Evolutionary conservation across 2,888 invertebrate genomes (phyloP).

Genomic region (Tachystola acroxantha): DNA sequence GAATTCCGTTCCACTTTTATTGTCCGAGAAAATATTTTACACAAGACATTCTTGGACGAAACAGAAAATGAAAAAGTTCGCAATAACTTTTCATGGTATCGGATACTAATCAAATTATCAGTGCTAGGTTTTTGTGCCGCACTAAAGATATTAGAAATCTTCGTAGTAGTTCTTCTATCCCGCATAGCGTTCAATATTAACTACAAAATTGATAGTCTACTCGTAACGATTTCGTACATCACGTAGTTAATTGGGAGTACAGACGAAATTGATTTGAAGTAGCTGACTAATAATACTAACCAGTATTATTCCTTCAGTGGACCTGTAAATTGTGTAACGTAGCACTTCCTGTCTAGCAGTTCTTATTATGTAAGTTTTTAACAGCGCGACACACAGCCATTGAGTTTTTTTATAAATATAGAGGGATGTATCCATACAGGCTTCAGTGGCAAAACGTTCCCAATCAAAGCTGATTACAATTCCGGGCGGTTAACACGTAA

Average conservation of each 20-base stretch:
- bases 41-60: constrained; percentile 5
- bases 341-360: too few species aligned
- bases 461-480: constrained; percentile 50
- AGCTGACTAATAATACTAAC: too few species aligned
- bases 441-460: constrained; percentile 8
- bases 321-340: too few species aligned
- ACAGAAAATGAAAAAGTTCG: constrained; percentile 12
- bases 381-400: too few species aligned
- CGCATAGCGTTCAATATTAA: too few species aligned
- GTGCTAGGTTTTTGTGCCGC: constrained; percentile 8
- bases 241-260: background rate
- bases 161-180: too few species aligned
- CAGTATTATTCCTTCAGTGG: too few species aligned
- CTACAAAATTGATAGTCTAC: background rate
- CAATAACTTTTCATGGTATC: constrained; percentile 13
- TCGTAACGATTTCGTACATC: background rate
- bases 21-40: constrained; percentile 6
- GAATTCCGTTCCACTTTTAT: constrained; percentile 29
- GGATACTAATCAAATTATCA: constrained; percentile 23
- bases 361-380: too few species aligned
- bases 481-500: constrained; percentile 66
- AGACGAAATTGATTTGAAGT: background rate
- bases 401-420: too few species aligned
- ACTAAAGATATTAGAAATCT: too few species aligned
- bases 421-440: background rate